Percentiles rank a stretch among this genome's conserved stretches.
phyloP scores from a whole-genome alignment of 2,797 vertebrate species.

The Cephalopachus bancanus region DNA sequence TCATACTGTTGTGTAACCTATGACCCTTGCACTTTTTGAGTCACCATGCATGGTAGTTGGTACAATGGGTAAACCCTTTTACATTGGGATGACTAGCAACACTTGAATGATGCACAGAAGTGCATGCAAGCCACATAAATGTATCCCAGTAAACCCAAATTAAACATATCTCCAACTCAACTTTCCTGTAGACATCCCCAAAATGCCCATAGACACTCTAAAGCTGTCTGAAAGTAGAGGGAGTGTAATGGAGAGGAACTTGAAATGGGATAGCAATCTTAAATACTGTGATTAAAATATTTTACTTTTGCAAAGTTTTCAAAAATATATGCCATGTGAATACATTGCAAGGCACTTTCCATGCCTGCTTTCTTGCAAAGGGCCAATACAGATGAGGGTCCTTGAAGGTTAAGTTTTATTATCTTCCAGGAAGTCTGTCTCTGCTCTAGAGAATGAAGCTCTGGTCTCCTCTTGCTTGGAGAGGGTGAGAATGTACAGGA shows the following conservation, averaged over 20 bases:
- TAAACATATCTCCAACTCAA: neutral
- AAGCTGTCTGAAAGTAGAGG: neutral
- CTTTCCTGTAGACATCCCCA: neutral
- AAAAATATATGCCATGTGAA: neutral
- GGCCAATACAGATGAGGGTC: neutral
- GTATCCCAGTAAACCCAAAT: neutral
- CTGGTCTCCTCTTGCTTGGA: neutral
- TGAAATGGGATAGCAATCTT: conserved; percentile 12
- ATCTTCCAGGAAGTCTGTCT: neutral
- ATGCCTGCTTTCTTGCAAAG: neutral
- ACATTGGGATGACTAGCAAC: neutral
- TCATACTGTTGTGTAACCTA: conserved; percentile 14
- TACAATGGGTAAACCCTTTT: neutral
- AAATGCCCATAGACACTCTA: neutral
- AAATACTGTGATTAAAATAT: conserved; percentile 23
- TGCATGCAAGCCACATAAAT: neutral
- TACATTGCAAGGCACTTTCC: neutral
- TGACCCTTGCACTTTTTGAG: neutral
- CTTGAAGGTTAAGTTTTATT: conserved; percentile 18
- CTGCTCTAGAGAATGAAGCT: neutral
- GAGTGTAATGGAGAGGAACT: neutral
- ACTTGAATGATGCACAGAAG: neutral
- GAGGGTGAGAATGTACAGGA: neutral
- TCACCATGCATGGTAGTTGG: neutral
- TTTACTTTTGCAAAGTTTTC: conserved; percentile 21